phyloP scores from a whole-genome alignment of 2,797 vertebrate species.

The Acropternis orthonyx region DNA sequence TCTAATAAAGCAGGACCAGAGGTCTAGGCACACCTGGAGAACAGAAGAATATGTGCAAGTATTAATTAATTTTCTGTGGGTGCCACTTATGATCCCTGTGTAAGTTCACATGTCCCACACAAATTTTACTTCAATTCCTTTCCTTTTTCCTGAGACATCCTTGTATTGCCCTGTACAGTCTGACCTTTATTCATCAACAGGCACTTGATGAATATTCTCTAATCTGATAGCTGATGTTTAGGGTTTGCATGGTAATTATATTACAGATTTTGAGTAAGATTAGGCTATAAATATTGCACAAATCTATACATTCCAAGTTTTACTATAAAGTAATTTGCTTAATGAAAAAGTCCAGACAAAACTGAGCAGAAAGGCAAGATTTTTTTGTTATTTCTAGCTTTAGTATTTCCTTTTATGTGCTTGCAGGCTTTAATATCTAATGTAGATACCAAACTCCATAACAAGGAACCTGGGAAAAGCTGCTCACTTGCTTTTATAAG shows the following conservation, averaged over 20 bases:
- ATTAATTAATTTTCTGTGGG: neutral
- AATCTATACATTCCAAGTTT: neutral
- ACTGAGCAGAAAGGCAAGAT: neutral
- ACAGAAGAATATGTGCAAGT: neutral
- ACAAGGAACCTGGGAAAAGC: slow-evolving; percentile 21
- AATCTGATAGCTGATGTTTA: neutral
- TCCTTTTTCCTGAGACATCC: neutral
- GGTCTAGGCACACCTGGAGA: neutral
- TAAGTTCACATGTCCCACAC: neutral
- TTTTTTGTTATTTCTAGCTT: neutral
- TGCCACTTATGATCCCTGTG: neutral
- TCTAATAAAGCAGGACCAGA: neutral
- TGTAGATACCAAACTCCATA: neutral
- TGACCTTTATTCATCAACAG: neutral
- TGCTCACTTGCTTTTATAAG: neutral
- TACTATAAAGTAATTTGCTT: neutral
- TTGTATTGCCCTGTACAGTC: neutral
- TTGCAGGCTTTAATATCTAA: slow-evolving; percentile 5
- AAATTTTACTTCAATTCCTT: neutral
- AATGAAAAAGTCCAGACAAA: neutral
- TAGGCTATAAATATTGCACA: neutral
- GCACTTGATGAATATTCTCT: neutral
- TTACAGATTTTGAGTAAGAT: neutral
- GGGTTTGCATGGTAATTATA: neutral
- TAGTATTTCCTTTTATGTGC: neutral